Base-by-base conservation (phyloP, 1,140 invertebrate genomes). In the Zaprionus capensis region DNA sequence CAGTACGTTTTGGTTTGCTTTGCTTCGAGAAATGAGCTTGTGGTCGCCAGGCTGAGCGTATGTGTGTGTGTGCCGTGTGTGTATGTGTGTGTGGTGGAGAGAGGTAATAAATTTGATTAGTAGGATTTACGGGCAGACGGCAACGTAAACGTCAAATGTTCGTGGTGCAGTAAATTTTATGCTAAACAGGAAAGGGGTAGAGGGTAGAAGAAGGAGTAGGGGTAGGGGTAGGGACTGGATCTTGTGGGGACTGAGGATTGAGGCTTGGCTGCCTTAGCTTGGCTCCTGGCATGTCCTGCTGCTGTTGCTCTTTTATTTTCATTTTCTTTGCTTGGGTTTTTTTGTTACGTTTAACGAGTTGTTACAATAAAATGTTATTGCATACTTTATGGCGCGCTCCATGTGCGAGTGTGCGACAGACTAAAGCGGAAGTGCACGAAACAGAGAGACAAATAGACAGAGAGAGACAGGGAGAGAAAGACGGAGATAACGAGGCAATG, bases 81-180 rank as follows among this genome's bases (percentile, higher is more conserved):
- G n/a, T 57, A 17, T 70, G 63, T 64, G 63, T 64, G 11, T 73
- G 74, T 72, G 63, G 65, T 81, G 68, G 81, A 69, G 76, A 76
- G 65, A 55, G 78, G 85, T 85, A 88, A 88, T 88, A 88, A 88
- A 88, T 88, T 88, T 88, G 85, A 88, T 88, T 88, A 88, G 84
- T 77, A 76, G 85, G 85, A 88, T 88, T 88, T 85, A 88, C 85
- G 85, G 63, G 75, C 71, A 57, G 72, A 78, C 66, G 81, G 84
- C 71, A 76, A 79, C 77, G 77, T 77, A 78, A 84, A 76, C 85
- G 81, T 79, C 85, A 90, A 87, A 88, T 78, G 81, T 71, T 88
- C 74, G 82, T 78, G 85, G 81, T 78, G 84, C 81, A 81, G 84
- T 87, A 90, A 84, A 87, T 90, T 87, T 88, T 87, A 87, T 87